phyloP scores from a whole-genome alignment of 92 coral and sea anemone species.

The Bergia puertoricense region DNA sequence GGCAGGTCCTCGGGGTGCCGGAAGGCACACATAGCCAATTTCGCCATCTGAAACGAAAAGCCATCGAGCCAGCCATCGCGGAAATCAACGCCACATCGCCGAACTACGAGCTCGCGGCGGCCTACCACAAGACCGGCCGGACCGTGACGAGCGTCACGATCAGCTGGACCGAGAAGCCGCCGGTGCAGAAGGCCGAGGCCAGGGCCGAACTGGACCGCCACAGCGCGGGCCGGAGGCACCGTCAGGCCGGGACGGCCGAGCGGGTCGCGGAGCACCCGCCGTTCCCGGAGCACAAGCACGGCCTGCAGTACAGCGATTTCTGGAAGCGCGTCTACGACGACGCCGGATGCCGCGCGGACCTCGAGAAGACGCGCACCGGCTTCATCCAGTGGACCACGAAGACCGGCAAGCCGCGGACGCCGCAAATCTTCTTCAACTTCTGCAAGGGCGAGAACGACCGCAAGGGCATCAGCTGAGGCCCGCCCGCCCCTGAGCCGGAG shows the following conservation, averaged over 20 bases:
- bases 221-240: slow-evolving; percentile 19
- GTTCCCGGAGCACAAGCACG: slow-evolving; percentile 17
- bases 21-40: slow-evolving; percentile 14
- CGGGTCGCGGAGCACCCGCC: slow-evolving; percentile 16
- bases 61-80: slow-evolving; percentile 17
- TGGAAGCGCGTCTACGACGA: slow-evolving; percentile 16
- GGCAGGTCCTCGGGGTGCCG: slow-evolving; percentile 18
- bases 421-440: slow-evolving; percentile 13
- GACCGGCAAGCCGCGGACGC: slow-evolving; percentile 18
- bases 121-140: slow-evolving; percentile 17
- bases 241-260: slow-evolving; percentile 8
- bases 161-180: neutral
- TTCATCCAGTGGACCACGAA: slow-evolving; percentile 15
- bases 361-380: slow-evolving; percentile 17
- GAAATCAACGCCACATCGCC: slow-evolving; percentile 15
- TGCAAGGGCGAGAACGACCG: slow-evolving; percentile 17
- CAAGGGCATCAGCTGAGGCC: slow-evolving; percentile 17
- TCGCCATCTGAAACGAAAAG: slow-evolving; percentile 14
- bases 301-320: slow-evolving; percentile 15
- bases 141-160: slow-evolving; percentile 16
- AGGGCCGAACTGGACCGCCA: slow-evolving; percentile 17
- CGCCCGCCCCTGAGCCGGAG: slow-evolving; percentile 19
- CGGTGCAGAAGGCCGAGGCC: slow-evolving; percentile 15
- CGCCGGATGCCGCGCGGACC: slow-evolving; percentile 19
- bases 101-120: slow-evolving; percentile 17